Base-by-base conservation (phyloP, 2,113 vertebrate species). In the Crotophaga sulcirostris region DNA sequence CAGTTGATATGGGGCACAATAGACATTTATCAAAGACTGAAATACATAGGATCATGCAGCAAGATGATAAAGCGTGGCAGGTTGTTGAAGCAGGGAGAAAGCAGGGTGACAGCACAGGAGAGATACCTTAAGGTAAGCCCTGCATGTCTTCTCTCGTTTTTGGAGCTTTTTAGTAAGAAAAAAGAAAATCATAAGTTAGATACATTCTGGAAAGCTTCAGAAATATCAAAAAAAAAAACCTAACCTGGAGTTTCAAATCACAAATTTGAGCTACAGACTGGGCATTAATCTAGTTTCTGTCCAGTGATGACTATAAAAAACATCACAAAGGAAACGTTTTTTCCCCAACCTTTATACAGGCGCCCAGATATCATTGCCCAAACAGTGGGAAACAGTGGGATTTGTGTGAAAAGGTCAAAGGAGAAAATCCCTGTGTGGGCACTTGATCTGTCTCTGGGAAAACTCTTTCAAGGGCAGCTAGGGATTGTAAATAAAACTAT, bases 131-230 rank as follows among this genome's bases (percentile, higher is more conserved):
- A 99, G 99, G 98, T 99, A 99, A 98, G 99, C 99, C 98, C 99
- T 99, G 99, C 99, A 99, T 98, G 99, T 99, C 99, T 99, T 99
- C 98, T 99, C 99, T 98, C 99, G 99, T 98, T 99, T 99, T 99
- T 99, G 99, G 98, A 99, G 99, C 99, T 99, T 99, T 99, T 98
- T 98, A 98, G 97, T 97, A 98, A 98, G 96, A 98, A 98, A 97
- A 97, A 98, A 98, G 98, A 98, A 98, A 98, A 98, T 96, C 96
- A 98, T 88, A 98, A 94, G 97, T 98, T 98, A 98, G 98, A 98
- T 89, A 97, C 76, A 97, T 91, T 97, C 90, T 83, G 90, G 72
- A 97, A 97, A 97, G 90, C 49, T 96, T 97, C 91, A 97, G 96
- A 96, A 96, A 96, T 93, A 97, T 47, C 64, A 96, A 92, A 89